These are phyloP conservation scores for Loripinus fragilis DNA, from an alignment of 2,888 invertebrate genomes.

Conservation along the genomic window DNA sequence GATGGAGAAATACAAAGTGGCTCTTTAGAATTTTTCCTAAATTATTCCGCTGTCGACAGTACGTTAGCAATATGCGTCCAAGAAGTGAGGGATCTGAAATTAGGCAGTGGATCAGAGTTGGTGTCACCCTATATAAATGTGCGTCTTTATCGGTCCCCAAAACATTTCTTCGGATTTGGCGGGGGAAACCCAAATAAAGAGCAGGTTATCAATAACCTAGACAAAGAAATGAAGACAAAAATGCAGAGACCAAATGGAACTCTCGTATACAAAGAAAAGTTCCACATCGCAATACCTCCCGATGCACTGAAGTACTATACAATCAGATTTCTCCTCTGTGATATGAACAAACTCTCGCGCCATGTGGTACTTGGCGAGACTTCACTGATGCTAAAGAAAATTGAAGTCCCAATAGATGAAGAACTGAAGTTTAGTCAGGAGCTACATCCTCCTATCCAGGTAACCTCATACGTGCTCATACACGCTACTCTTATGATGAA, in stretches of 20 bases:
- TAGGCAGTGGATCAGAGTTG: constrained; percentile 57
- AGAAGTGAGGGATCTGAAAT: constrained; percentile 65
- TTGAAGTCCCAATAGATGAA: constrained; percentile 48
- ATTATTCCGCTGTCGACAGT: constrained; percentile 63
- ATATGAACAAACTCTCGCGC: constrained; percentile 75
- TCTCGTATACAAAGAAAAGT: constrained; percentile 72
- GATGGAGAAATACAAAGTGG: constrained; percentile 50
- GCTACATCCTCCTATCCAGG: constrained; percentile 65
- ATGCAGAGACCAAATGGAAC: constrained; percentile 69
- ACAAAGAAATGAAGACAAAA: constrained; percentile 75
- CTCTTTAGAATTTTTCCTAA: constrained; percentile 62
- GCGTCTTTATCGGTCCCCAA: constrained; percentile 69
- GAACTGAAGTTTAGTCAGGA: constrained; percentile 61
- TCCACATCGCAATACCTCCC: constrained; percentile 59
- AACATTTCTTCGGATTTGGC: constrained; percentile 71
- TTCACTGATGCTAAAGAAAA: constrained; percentile 56
- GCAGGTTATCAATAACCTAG: constrained; percentile 69
- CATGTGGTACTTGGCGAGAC: constrained; percentile 74
- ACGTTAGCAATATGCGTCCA: constrained; percentile 66
- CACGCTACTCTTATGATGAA: no score
- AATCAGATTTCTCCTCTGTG: constrained; percentile 71
- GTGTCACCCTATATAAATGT: constrained; percentile 75
- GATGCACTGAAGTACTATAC: constrained; percentile 62
- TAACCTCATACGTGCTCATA: no score
- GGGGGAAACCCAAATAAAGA: constrained; percentile 46